Conservation (phyloP, 2,797 vertebrate species). For the Pelochelys cantorii region DNA sequence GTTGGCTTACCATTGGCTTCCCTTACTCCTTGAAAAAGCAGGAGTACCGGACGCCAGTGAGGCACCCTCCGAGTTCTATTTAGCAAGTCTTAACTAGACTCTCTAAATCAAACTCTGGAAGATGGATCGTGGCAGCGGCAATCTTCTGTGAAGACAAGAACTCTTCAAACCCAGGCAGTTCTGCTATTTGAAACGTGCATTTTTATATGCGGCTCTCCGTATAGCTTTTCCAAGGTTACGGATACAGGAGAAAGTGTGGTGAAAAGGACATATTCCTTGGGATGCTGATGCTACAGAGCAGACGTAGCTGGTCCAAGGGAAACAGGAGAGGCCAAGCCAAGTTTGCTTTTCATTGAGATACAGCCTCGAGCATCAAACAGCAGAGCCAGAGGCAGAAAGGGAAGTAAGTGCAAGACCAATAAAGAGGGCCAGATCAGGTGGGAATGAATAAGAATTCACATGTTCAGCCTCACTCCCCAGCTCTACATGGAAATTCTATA, state of each 20-base stretch:
- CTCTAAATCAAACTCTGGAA: no score
- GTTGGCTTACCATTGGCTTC: no score
- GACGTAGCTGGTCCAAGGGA: neutral
- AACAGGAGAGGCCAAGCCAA: neutral
- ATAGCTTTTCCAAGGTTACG: neutral
- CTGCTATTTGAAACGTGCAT: neutral
- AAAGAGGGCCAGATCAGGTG: neutral
- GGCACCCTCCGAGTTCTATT: no score
- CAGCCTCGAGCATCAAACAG: neutral
- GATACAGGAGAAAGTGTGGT: neutral
- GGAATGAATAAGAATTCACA: neutral
- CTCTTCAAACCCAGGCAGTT: neutral
- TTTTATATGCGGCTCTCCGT: neutral
- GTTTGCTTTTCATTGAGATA: neutral
- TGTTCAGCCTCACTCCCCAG: neutral
- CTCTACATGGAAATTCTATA: neutral
- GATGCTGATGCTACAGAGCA: rapidly evolving
- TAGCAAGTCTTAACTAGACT: no score
- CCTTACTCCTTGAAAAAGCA: no score
- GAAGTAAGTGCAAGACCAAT: neutral
- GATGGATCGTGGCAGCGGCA: no score
- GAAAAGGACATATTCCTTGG: neutral
- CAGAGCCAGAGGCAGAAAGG: neutral
- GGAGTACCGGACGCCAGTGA: no score
- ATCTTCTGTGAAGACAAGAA: no score